Evolutionary conservation across 2,797 vertebrate genomes (phyloP).

Genomic region (Esox lucius): DNA sequence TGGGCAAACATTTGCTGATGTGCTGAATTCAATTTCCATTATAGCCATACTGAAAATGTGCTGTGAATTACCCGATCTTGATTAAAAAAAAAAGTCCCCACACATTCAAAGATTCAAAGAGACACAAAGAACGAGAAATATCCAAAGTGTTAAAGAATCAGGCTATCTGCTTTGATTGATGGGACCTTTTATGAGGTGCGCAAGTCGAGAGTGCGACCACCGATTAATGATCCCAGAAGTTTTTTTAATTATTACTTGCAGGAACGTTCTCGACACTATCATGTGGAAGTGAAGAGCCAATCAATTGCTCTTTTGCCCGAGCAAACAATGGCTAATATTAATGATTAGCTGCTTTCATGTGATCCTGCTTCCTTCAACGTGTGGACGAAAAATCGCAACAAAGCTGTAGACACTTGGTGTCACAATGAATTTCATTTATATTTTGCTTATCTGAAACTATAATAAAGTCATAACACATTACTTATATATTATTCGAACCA

Average conservation of each 20-base stretch:
- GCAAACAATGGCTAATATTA: not conserved
- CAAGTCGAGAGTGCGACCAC: slow-evolving; percentile 60
- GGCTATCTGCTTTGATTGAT: slow-evolving; percentile 58
- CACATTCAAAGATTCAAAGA: slow-evolving; percentile 55
- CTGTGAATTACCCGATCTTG: slow-evolving; percentile 33
- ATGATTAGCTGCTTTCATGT: not conserved
- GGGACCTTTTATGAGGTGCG: slow-evolving; percentile 50
- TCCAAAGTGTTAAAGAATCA: not conserved
- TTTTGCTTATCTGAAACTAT: not conserved
- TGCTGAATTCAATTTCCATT: slow-evolving; percentile 54
- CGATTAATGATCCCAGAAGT: slow-evolving; percentile 62
- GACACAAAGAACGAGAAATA: slow-evolving; percentile 44
- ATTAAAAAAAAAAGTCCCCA: not conserved
- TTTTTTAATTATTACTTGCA: slow-evolving; percentile 68
- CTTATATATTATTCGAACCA: not conserved
- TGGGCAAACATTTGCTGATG: slow-evolving; percentile 60
- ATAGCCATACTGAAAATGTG: slow-evolving; percentile 47
- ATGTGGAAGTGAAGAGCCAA: slow-evolving; percentile 49
- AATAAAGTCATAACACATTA: not conserved
- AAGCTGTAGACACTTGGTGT: too few relatives aligned
- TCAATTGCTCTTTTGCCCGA: slow-evolving; percentile 17
- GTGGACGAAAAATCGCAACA: too few relatives aligned
- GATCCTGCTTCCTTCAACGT: not conserved
- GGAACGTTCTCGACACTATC: slow-evolving; percentile 44
- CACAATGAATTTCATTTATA: too few relatives aligned